Conservation (phyloP, 2,113 vertebrate species). For the Melanostigma gelatinosum region DNA sequence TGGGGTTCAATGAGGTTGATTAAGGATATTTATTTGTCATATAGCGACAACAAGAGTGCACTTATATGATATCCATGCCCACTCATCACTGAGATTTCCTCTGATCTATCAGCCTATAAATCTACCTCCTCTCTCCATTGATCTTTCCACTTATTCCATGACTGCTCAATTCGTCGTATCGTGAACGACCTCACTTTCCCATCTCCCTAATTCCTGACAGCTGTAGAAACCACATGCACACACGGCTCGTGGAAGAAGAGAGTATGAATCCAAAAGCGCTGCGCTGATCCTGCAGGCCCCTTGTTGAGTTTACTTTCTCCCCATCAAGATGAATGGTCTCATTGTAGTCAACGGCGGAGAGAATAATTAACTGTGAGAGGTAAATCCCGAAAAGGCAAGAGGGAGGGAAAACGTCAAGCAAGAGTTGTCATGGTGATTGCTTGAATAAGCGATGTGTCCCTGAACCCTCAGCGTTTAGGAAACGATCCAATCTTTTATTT, state of each 20-base stretch:
- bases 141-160: slow-evolving; percentile 7
- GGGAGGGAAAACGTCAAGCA: slow-evolving; percentile 72
- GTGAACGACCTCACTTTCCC: slow-evolving; percentile 1
- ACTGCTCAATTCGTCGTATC: not conserved
- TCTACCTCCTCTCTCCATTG: not conserved
- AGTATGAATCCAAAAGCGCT: slow-evolving; percentile 26
- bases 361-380: slow-evolving; percentile 70
- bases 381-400: slow-evolving; percentile 60
- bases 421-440: slow-evolving; percentile 84
- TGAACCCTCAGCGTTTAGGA: slow-evolving; percentile 73
- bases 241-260: not conserved
- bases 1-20: not conserved
- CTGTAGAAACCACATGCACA: slow-evolving; percentile 28
- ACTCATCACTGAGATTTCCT: slow-evolving; percentile 3
- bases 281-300: slow-evolving; percentile 31
- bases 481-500: slow-evolving; percentile 61
- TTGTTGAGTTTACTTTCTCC: slow-evolving; percentile 17
- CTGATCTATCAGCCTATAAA: not conserved
- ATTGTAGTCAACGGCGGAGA: slow-evolving; percentile 48
- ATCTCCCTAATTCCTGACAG: slow-evolving; percentile 3
- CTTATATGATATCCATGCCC: not conserved
- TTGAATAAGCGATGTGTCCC: slow-evolving; percentile 78
- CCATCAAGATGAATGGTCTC: slow-evolving; percentile 42
- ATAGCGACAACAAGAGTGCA: not conserved
- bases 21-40: not conserved